Evolutionary conservation across 2,888 invertebrate genomes (phyloP), one percentile per base, ranked within the genome.

Genomic region (Agrochola litura): DNA sequence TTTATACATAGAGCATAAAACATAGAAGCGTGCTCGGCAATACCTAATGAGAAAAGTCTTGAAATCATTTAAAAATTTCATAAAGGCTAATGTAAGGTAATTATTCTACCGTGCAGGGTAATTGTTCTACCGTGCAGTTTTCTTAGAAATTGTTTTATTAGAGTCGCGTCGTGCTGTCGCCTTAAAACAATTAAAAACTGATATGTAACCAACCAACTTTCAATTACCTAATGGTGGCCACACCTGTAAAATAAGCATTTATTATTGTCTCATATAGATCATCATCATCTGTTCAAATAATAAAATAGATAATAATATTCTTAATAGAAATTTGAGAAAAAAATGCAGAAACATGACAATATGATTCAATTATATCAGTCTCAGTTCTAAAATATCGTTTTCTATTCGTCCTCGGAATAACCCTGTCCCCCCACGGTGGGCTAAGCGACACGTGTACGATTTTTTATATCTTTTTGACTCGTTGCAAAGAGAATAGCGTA

Each of bases 391-490:
- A 74, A 79, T 79, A 75, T 78, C 79, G 83, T 68, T 77, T 72
- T 19, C 16, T 30, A 69, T 67, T 81, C 86, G 86, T 82, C 67
- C 74, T 73, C 49, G 6, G 73, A 46, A 84, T 85, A 70, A 70
- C 76, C 60, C 68, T 37, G 52, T 73, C 74, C 74, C 73, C 63
- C 64, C 76, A 66, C 75, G 77, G 82, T 77, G 81, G 85, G 70
- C 77, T 79, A 80, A 81, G 79, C 87, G 86, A 89, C 90, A 90
- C 84, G 79, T 86, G 86, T 87, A 84, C 82, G 70, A 85, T 89
- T 92, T 93, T 92, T 92, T 92, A 83, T 82, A 85, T 89, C 85
- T 90, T 91, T 93, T 93, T 90, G 89, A 90, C 89, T 89, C 87
- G 86, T 77, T 88, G 86, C 88, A 86, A 91, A 87, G 88, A 81